phyloP scores from a whole-genome alignment of 2,888 invertebrate species.

The Eristalis intricaria region DNA sequence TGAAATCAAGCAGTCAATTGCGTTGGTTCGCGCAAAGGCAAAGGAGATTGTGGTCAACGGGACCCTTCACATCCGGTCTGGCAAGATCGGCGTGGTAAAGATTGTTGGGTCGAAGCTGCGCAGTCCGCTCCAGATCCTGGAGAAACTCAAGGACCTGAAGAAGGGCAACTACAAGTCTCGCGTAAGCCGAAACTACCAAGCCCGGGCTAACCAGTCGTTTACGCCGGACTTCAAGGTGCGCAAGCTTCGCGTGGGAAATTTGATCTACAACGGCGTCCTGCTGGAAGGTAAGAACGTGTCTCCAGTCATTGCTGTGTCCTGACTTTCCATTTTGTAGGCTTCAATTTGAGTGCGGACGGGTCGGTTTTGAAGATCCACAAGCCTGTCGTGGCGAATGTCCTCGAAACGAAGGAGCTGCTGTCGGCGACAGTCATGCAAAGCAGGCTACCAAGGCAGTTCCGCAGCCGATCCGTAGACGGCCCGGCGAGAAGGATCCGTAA shows the following conservation, averaged over 20 bases:
- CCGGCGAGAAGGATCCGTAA: constrained; percentile 28
- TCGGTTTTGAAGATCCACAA: constrained; percentile 71
- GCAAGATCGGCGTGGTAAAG: constrained; percentile 73
- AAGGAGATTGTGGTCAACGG: constrained; percentile 49
- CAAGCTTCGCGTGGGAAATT: constrained; percentile 75
- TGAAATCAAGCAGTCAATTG: constrained; percentile 72
- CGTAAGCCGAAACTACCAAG: constrained; percentile 58
- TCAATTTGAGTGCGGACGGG: constrained; percentile 67
- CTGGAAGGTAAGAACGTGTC: constrained; percentile 74
- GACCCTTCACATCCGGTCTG: constrained; percentile 65
- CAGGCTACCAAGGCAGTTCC: not conserved
- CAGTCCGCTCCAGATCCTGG: constrained; percentile 76
- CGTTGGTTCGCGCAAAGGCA: constrained; percentile 33
- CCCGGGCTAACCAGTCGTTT: constrained; percentile 16
- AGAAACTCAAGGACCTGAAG: constrained; percentile 73
- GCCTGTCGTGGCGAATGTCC: constrained; percentile 72
- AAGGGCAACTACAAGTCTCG: constrained; percentile 61
- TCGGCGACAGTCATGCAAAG: constrained; percentile 50
- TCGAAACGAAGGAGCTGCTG: constrained; percentile 74
- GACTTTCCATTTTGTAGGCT: constrained; percentile 65
- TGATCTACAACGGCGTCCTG: constrained; percentile 75
- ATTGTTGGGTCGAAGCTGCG: constrained; percentile 73
- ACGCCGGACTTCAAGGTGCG: constrained; percentile 71
- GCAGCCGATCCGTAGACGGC: constrained; percentile 35
- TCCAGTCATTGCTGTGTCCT: not conserved